Evolutionary conservation across 2,888 invertebrate species (phyloP).

Genomic region (Cheiracanthium punctorium): DNA sequence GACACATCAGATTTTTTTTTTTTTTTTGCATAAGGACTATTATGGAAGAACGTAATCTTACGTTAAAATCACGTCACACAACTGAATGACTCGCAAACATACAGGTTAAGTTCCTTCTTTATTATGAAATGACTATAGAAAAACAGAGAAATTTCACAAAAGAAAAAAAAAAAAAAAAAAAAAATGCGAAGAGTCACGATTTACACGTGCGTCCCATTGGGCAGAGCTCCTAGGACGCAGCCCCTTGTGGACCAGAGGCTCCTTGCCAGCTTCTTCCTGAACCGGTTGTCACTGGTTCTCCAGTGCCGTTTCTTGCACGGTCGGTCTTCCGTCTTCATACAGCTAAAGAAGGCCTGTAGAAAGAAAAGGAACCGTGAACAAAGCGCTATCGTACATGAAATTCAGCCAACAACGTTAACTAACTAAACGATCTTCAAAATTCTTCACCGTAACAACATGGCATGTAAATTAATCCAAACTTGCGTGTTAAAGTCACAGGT

Average conservation of each 20-base stretch:
- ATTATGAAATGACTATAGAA: neutral
- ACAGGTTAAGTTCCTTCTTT: no score
- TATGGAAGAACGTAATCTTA: no score
- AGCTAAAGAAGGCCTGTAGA: slow-evolving; percentile 67
- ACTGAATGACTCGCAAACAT: no score
- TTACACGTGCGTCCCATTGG: slow-evolving; percentile 37
- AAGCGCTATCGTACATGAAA: no score
- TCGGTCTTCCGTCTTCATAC: slow-evolving; percentile 45
- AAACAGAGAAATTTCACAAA: neutral
- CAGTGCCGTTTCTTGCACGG: slow-evolving; percentile 52
- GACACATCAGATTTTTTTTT: no score
- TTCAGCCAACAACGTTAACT: no score
- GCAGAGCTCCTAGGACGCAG: slow-evolving; percentile 55
- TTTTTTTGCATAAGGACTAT: no score
- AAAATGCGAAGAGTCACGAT: neutral
- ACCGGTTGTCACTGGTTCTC: slow-evolving; percentile 39
- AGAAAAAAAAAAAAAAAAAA: neutral
- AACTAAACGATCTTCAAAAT: no score
- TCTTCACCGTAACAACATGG: no score
- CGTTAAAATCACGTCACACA: no score
- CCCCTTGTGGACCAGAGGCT: slow-evolving; percentile 68
- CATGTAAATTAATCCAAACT: no score
- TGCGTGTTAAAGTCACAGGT: no score
- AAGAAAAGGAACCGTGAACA: slow-evolving; percentile 11
- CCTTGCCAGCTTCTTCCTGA: slow-evolving; percentile 58